Evolutionary conservation across 2,797 vertebrate species (phyloP).

Genomic region (Falco biarmicus): DNA sequence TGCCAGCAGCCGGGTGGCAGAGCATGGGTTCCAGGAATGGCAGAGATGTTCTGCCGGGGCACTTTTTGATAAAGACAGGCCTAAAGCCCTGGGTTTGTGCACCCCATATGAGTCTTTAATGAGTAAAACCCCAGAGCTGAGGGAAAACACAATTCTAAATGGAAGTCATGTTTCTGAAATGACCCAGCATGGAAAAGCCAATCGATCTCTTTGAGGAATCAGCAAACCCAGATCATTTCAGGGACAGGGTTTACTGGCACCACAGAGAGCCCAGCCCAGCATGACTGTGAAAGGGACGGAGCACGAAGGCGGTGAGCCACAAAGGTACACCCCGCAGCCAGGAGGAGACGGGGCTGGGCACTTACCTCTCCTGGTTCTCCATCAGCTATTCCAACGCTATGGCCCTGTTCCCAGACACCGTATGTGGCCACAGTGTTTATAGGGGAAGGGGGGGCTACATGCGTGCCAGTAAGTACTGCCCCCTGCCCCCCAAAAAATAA

Average conservation of each 20-base stretch:
- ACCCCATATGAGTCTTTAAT: neutral
- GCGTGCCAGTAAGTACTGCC: neutral
- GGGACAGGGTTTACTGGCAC: neutral
- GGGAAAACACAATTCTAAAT: neutral
- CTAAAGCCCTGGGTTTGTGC: neutral
- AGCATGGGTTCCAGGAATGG: neutral
- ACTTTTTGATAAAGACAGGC: neutral
- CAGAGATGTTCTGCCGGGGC: neutral
- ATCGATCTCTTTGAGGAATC: neutral
- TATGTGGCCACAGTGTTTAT: rapidly evolving
- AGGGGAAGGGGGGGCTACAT: too few relatives aligned
- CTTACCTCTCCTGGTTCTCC: neutral
- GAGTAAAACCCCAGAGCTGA: neutral
- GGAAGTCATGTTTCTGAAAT: neutral
- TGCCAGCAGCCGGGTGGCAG: neutral
- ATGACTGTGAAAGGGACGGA: neutral
- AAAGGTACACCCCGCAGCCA: too few relatives aligned
- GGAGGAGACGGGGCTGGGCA: neutral
- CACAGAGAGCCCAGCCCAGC: too few relatives aligned
- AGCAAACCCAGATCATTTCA: neutral
- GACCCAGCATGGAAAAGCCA: neutral
- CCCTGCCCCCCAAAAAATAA: too few relatives aligned
- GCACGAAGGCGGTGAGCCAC: rapidly evolving
- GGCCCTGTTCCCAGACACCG: neutral
- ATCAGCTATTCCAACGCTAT: rapidly evolving